Base-by-base conservation (phyloP, 2,113 vertebrate genomes). In the Archocentrus centrarchus region DNA sequence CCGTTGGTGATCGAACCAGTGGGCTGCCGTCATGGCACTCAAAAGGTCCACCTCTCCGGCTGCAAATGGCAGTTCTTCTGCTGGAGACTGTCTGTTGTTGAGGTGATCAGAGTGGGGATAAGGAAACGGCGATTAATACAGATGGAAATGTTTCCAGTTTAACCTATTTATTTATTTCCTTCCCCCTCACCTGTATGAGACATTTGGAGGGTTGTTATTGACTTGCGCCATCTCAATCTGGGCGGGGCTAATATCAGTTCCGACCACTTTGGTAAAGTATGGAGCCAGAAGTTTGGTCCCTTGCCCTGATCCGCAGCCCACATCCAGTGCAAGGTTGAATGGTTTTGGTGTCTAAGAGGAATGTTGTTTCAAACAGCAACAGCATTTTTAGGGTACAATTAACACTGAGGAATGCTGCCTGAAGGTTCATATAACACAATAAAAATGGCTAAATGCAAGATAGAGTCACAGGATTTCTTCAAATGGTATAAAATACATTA, bases 281-380 rank as follows among this genome's bases (percentile, higher is more conserved):
- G 94, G 91, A 0, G 94, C 95, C 15, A 97, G 76, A 2, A 95
- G 87, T 6, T 18, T 57, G 0, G 96, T 97, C 24, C 95, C 94
- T 82, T 97, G 96, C 1, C 97, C 97, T 0, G 96, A 95, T 3
- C 97, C 97, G 1, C 97, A 97, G 57, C 97, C 97, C 0, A 97
- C 96, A 2, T 97, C 97, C 83, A 96, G 93, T 0, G 94, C 96
- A 30, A 97, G 90, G 6, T 85, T 81, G 1, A 88, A 87, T 2
- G 89, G 87, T 9, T 59, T 79, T 2, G 15, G 22, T 11, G 85
- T 79, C 96, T 96, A 18, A 27, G 73, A 17, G 32, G 2, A 60
- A n/a, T 10, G 1, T 6, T 27, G 47, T 13, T 37, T 30, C 5
- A 22, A 1, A 22, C 13, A 32, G 10, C 6, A 7, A 7, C 59